These are phyloP conservation scores for Neofelis nebulosa DNA, from an alignment of 2,113 vertebrate genomes.

Conservation along the genomic window DNA sequence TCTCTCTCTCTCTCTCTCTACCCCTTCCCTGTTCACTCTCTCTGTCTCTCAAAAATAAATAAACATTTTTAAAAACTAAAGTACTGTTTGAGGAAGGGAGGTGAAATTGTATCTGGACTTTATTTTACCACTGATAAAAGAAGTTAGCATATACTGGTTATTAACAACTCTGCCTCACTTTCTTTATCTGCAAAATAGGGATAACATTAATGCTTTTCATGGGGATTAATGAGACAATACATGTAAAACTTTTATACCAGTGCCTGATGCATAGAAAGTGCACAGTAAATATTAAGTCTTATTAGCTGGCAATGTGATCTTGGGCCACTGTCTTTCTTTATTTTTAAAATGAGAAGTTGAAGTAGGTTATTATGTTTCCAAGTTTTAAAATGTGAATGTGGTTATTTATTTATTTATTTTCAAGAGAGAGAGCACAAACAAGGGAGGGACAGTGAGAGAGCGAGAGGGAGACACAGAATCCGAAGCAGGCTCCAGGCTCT, in stretches of 20 bases:
- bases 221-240: background rate
- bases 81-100: background rate
- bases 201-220: background rate
- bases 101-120: background rate
- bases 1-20: too few relatives aligned
- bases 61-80: background rate
- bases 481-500: too few relatives aligned
- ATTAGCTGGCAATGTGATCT: background rate
- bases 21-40: too few relatives aligned
- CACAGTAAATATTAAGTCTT: background rate
- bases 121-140: background rate
- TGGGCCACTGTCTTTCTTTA: background rate
- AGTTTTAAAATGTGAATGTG: background rate
- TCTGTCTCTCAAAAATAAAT: too few relatives aligned
- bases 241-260: background rate
- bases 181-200: background rate
- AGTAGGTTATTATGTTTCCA: slow-evolving; percentile 19
- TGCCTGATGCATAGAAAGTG: background rate
- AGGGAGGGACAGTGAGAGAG: too few relatives aligned
- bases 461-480: too few relatives aligned
- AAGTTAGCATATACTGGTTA: background rate
- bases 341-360: slow-evolving; percentile 27
- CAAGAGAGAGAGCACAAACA: too few relatives aligned
- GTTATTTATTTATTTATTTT: background rate
- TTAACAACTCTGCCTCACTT: background rate